Percentiles rank a stretch among this genome's conserved stretches.
Evolutionary conservation across 2,113 vertebrate genomes (phyloP).

Genomic region (Ceyx margarethae): DNA sequence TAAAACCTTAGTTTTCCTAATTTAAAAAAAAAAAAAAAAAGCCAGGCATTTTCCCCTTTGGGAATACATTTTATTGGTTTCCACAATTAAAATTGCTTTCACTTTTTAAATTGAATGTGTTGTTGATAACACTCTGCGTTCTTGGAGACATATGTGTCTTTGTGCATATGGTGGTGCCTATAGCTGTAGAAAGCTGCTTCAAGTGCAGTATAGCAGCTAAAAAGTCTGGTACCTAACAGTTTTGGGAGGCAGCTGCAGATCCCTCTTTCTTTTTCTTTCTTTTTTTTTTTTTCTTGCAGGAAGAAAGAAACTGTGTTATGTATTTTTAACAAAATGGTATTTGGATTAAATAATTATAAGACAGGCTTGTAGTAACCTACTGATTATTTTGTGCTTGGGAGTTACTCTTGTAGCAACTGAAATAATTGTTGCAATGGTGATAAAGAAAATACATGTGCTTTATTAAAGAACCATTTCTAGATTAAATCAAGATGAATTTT

Average conservation of each 20-base stretch:
- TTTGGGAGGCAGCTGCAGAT: not conserved
- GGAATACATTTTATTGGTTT: not conserved
- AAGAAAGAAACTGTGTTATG: not conserved
- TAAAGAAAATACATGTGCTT: not conserved
- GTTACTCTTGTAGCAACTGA: not conserved
- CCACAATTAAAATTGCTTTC: not conserved
- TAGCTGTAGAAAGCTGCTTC: not conserved
- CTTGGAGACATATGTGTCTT: not conserved
- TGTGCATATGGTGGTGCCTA: not conserved
- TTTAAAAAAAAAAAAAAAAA: not conserved
- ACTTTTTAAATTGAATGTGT: not conserved
- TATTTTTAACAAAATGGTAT: not conserved
- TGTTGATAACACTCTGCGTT: not conserved
- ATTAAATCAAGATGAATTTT: not conserved
- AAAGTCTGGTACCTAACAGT: not conserved
- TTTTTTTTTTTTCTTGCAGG: not conserved
- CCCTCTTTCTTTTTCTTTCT: not conserved
- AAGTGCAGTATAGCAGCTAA: not conserved
- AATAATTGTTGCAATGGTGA: not conserved
- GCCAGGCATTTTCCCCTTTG: not conserved
- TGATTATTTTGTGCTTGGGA: not conserved
- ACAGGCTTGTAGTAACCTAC: not conserved
- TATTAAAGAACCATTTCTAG: not conserved
- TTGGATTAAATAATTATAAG: conserved; percentile 27
- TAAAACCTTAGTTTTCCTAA: not conserved